phyloP scores from a whole-genome alignment of 2,888 invertebrate species.

The Habrosyne pyritoides region DNA sequence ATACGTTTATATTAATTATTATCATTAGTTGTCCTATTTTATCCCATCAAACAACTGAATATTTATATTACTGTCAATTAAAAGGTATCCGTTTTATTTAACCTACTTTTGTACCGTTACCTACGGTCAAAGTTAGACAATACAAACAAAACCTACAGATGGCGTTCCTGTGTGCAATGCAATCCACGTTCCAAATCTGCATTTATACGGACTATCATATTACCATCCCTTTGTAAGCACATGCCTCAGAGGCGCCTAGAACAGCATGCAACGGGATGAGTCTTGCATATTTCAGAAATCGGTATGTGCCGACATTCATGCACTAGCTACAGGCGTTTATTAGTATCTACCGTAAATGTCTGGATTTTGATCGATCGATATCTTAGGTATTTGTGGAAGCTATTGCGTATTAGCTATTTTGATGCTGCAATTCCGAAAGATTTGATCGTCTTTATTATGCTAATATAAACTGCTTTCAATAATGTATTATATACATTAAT shows the following conservation, averaged over 20 bases:
- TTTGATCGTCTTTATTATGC: neutral
- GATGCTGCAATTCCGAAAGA: neutral
- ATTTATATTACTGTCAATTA: too few species aligned
- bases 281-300: slow-evolving; percentile 55
- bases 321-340: slow-evolving; percentile 20
- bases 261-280: slow-evolving; percentile 29
- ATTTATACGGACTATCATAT: slow-evolving; percentile 11
- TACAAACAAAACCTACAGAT: neutral
- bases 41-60: too few species aligned
- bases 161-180: neutral
- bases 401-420: neutral
- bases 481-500: neutral
- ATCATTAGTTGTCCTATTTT: neutral
- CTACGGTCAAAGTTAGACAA: neutral
- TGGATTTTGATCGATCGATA: neutral
- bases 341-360: neutral
- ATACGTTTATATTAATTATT: neutral
- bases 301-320: slow-evolving; percentile 48
- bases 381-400: neutral
- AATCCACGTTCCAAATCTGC: neutral
- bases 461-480: neutral
- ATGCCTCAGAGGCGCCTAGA: slow-evolving; percentile 29
- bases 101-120: too few species aligned
- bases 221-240: slow-evolving; percentile 22
- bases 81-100: too few species aligned